These are phyloP conservation scores for Enteromius fasciolatus DNA, from an alignment of 2,797 vertebrate species.

Conservation along the genomic window DNA sequence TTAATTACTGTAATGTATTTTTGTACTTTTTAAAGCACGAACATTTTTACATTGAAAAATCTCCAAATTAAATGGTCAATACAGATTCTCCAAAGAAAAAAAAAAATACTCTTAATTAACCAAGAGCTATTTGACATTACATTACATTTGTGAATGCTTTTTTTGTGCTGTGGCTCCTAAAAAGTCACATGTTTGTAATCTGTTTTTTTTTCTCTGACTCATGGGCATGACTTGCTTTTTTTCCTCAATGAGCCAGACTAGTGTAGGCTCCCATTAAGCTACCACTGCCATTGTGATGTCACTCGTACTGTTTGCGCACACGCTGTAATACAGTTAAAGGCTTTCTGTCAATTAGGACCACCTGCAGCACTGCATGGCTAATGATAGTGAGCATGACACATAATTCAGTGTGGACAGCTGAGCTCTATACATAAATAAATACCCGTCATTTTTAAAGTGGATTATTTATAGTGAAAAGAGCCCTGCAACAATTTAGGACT, in stretches of 20 bases:
- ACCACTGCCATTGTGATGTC: not conserved
- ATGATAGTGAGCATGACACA: not conserved
- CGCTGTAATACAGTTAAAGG: conserved; percentile 39
- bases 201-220: conserved; percentile 24
- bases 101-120: not conserved
- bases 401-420: not conserved
- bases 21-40: not conserved
- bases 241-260: conserved; percentile 2
- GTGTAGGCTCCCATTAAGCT: not conserved
- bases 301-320: conserved; percentile 10
- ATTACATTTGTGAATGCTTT: not conserved
- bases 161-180: not conserved
- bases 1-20: not conserved
- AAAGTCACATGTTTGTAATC: not conserved
- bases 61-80: not conserved
- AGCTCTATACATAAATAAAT: not conserved
- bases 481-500: not conserved
- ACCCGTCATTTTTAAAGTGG: not conserved
- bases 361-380: conserved; percentile 18
- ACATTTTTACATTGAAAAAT: not conserved
- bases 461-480: not conserved
- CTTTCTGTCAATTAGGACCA: conserved; percentile 38
- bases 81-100: not conserved
- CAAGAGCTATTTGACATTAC: not conserved
- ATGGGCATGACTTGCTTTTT: conserved; percentile 27